A percentile compares a stretch with the other conserved stretches of the same genome.
Evolutionary conservation across 2,113 vertebrate species (phyloP).

Genomic region (Arothron firmamentum): DNA sequence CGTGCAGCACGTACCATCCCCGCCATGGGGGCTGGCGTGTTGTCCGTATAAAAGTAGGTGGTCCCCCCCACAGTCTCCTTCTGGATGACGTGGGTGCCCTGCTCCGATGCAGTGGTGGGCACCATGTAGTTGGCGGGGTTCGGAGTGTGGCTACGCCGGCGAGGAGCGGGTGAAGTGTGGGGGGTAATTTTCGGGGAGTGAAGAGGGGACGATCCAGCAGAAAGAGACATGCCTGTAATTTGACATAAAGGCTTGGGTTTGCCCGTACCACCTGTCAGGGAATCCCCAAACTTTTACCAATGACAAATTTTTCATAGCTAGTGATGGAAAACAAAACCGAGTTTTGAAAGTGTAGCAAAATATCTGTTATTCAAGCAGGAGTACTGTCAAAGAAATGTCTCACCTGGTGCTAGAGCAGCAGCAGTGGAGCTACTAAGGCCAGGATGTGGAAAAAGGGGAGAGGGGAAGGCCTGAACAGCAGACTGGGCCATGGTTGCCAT

Average conservation of each 20-base stretch:
- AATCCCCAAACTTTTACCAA: constrained; percentile 14
- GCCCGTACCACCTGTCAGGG: constrained; percentile 5
- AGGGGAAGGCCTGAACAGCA: constrained; percentile 90
- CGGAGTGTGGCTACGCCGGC: constrained; percentile 97
- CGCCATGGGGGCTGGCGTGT: constrained; percentile 88
- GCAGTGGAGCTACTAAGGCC: constrained; percentile 85
- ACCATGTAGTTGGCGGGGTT: constrained; percentile 98
- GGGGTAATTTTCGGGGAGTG: constrained; percentile 99
- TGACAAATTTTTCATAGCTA: neutral
- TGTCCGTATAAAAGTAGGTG: constrained; percentile 98
- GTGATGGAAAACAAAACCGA: constrained; percentile 35
- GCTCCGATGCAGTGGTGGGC: constrained; percentile 89
- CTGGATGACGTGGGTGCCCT: constrained; percentile 90
- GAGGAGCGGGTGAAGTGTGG: constrained; percentile 94
- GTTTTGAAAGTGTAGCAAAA: neutral
- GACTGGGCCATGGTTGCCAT: constrained; percentile 91
- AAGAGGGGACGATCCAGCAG: constrained; percentile 96
- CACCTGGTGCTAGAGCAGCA: constrained; percentile 91
- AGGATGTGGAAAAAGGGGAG: constrained; percentile 90
- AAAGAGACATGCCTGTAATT: constrained; percentile 91
- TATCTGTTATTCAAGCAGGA: neutral
- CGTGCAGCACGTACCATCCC: constrained; percentile 84
- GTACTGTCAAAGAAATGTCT: constrained; percentile 35
- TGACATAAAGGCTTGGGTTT: constrained; percentile 8
- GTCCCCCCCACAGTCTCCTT: constrained; percentile 99